These are phyloP conservation scores for Phytoseiulus persimilis DNA, from an alignment of 2,888 invertebrate species.

Conservation along the genomic window DNA sequence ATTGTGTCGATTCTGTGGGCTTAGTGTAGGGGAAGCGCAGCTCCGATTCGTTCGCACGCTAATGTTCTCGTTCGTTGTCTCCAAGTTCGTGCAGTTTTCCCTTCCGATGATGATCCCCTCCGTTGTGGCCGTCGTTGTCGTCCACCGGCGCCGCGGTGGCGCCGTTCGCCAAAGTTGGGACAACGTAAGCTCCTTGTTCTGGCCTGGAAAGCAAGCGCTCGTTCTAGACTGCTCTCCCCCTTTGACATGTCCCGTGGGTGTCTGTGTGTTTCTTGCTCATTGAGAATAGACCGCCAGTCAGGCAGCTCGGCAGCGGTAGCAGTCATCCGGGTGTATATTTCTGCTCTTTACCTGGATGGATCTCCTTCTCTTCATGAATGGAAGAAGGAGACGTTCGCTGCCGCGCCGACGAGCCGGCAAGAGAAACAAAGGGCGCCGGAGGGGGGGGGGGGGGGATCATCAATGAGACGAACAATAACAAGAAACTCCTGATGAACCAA, in stretches of 20 bases:
- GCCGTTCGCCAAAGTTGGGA: background rate
- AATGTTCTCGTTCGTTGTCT: background rate
- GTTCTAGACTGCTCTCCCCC: background rate
- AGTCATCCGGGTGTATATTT: background rate
- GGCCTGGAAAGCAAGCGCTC: background rate
- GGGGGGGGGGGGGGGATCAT: background rate
- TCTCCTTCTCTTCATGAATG: background rate
- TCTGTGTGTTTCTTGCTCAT: background rate
- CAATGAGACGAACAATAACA: background rate
- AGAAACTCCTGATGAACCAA: background rate
- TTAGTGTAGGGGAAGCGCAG: background rate
- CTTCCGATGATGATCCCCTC: background rate
- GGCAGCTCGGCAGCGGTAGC: background rate
- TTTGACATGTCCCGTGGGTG: conserved; percentile 5
- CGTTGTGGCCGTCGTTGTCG: background rate
- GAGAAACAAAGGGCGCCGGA: background rate
- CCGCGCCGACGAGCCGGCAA: background rate
- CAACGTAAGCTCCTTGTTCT: background rate
- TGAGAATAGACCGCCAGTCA: background rate
- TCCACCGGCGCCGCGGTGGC: background rate
- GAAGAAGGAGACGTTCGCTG: background rate
- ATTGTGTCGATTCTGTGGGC: background rate
- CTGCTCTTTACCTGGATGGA: background rate
- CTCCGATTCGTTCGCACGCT: background rate
- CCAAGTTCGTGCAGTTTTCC: background rate